Conservation (phyloP, 2,888 invertebrate species). For the Pandemis cinnamomeana region DNA sequence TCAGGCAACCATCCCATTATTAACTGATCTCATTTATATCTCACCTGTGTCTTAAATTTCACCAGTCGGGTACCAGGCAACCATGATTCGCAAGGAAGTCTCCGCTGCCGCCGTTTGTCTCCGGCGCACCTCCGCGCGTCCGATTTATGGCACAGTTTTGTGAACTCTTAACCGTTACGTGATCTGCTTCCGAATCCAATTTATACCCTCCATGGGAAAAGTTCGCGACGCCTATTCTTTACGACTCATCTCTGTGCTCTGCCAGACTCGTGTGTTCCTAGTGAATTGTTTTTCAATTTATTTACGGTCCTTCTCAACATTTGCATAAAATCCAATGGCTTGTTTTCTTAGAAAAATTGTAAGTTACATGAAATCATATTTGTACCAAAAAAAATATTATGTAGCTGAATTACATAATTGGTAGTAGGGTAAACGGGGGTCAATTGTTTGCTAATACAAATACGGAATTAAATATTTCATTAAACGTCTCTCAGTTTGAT, state of each 20-base stretch:
- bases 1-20: not conserved
- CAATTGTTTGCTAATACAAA: not conserved
- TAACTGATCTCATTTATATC: not conserved
- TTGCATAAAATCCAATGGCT: constrained; percentile 14
- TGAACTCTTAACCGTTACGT: constrained; percentile 85
- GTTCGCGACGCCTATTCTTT: constrained; percentile 79
- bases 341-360: not conserved
- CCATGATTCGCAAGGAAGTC: constrained; percentile 38
- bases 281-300: constrained; percentile 52
- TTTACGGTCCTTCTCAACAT: not conserved
- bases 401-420: not conserved
- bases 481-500: constrained; percentile 46
- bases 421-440: not conserved
- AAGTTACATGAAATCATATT: not conserved
- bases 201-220: constrained; percentile 82
- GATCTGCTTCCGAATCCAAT: constrained; percentile 84
- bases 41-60: not conserved
- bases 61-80: constrained; percentile 26
- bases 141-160: constrained; percentile 84
- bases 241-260: constrained; percentile 72
- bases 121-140: constrained; percentile 82
- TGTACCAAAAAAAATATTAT: not conserved
- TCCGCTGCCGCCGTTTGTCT: constrained; percentile 79
- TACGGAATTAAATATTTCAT: constrained; percentile 24
- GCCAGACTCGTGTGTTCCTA: constrained; percentile 54